phyloP scores from a whole-genome alignment of 1,140 invertebrate genomes.

The Myzus persicae region DNA sequence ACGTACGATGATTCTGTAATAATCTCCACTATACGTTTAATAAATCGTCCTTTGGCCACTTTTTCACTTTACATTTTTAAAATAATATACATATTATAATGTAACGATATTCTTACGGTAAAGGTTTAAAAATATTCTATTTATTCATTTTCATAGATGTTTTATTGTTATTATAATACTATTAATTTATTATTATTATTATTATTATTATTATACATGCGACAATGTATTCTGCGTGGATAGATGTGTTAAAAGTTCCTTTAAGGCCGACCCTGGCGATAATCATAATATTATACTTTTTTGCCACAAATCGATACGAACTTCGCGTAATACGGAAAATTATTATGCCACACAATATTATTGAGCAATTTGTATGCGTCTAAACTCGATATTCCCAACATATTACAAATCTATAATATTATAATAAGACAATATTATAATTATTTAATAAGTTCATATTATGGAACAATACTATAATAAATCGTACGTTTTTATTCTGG shows the following conservation, averaged over 20 bases:
- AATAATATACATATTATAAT: not conserved
- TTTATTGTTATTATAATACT: constrained; percentile 13
- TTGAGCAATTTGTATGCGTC: not conserved
- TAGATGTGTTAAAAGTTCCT: constrained; percentile 30
- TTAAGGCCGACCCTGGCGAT: not conserved
- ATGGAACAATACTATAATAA: not conserved
- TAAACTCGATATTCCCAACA: not conserved
- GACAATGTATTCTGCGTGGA: not conserved
- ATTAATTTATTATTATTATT: constrained; percentile 26
- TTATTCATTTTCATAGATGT: constrained; percentile 13
- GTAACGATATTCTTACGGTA: not conserved
- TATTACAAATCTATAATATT: not conserved
- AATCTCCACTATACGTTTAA: not conserved
- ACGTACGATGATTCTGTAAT: not conserved
- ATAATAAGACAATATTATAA: not conserved
- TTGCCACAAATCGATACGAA: not conserved
- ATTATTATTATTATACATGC: not conserved
- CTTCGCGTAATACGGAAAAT: not conserved
- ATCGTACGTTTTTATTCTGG: constrained; percentile 11
- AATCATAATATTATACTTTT: not conserved
- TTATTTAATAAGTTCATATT: not conserved
- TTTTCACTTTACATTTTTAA: constrained; percentile 21
- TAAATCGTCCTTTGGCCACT: not conserved
- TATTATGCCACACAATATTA: not conserved
- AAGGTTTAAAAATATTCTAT: not conserved